Base-by-base conservation (phyloP, 2,113 vertebrate genomes). In the Dromiciops gliroides region DNA sequence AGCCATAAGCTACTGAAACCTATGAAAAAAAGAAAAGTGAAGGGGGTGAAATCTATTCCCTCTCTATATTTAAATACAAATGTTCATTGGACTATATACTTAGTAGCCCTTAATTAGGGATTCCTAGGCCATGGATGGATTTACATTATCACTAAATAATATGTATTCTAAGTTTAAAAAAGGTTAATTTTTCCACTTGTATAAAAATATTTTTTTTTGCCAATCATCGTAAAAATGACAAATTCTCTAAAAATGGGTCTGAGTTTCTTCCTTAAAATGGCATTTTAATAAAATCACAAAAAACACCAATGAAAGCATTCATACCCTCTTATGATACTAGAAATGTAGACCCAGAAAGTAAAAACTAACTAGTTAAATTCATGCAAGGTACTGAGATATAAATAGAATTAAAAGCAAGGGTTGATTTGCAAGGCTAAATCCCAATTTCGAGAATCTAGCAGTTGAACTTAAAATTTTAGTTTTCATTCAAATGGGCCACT, bases 351-450 rank as follows among this genome's bases (percentile, higher is more conserved):
- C 44, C 28, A 93, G 24, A 92, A 94, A 92, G 47, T 89, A 12
- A 67, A 92, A 93, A 75, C 9, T 89, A 89, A 49, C 37, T 92
- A 48, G 47, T 48, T 93, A 96, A 88, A 31, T 89, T 97, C 25
- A 50, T 67, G 49, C 24, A 51, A 51, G 96, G 50, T 48, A 83
- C 8, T 89, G 48, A 91, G 95, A 50, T 52, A 50, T 83, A 31
- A 60, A 60, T 7, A n/a, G 14, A n/a, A 75, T 75, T 75, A 60
- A 56, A 8, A 28, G 14, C 0, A 14, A n/a, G 31, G 28, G 31
- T 0, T 5, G 90, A 90, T 1, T 95, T 91, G 24, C 0, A 90
- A 51, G 28, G 56, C 91, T 92, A 83, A 83, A 44, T 83, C 16
- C n/a, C 7, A 83, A 22, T 0, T 28, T 28, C 3, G 3, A 48